Evolutionary conservation across 2,888 invertebrate genomes (phyloP), one percentile per base, ranked within the genome.

Genomic region (Synergus japonicus): DNA sequence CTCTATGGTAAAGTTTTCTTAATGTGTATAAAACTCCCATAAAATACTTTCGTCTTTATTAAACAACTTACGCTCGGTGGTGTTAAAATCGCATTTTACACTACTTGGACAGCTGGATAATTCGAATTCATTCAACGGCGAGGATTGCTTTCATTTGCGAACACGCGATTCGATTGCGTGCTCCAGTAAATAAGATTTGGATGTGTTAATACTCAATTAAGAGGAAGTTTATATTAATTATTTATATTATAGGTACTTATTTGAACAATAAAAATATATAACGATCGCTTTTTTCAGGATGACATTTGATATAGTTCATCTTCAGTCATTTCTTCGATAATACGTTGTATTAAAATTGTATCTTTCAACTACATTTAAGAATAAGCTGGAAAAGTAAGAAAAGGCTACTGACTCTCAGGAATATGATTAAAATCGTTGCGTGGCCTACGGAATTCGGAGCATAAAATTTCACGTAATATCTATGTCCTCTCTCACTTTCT

Each of bases 401-500:
- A 66, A n/a, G n/a, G 43, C 4, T 10, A 7, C 18, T 10, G 10
- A 12, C 44, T 7, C 18, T 67, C n/a, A 10, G 43, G 44, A 67
- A 67, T n/a, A 44, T 67, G 66, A 67, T 67, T 43, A 67, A 67
- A 67, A 67, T 67, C 44, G 66, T 67, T 18, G 22, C 44, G 58
- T 76, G 64, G 83, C 83, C 81, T 78, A 79, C 80, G 79, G 81
- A 86, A 84, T 85, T 86, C 76, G 83, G 78, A 82, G 84, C 83
- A 85, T 85, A 85, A 86, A 86, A 86, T 86, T 86, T 79, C 83
- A 76, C 84, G 83, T 82, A 85, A 86, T 85, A 84, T 83, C 84
- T 82, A 82, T 84, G 81, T 81, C 76, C 83, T 76, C 82, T 82
- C 83, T 76, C 7, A 49, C 15, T 49, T 63, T 46, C 22, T 66